Conservation (phyloP, 2,797 vertebrate species). For the Gallinago stenura region DNA sequence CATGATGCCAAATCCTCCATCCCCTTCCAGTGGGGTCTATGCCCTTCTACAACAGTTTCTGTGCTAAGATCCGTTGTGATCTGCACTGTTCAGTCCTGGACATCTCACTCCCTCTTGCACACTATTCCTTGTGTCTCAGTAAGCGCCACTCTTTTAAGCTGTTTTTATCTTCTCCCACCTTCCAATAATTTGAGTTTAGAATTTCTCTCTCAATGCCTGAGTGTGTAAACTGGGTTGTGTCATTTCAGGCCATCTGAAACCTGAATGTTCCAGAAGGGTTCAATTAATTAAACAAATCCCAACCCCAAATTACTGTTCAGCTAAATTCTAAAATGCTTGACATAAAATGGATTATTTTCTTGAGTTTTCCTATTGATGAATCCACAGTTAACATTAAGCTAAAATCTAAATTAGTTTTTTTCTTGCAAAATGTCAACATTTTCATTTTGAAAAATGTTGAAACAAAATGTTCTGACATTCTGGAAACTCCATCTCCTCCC, state of each 20-base stretch:
- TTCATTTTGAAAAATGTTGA: slow-evolving; percentile 53
- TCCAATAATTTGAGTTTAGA: not conserved
- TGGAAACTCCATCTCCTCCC: slow-evolving; percentile 30
- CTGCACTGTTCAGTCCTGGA: not conserved
- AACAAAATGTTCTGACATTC: slow-evolving; percentile 66
- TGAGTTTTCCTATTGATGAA: not conserved
- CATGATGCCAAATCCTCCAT: not conserved
- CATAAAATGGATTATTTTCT: slow-evolving; percentile 12
- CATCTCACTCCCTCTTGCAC: not conserved
- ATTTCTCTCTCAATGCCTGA: not conserved
- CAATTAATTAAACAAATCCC: slow-evolving; percentile 22
- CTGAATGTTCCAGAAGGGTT: not conserved
- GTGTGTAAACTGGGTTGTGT: not conserved
- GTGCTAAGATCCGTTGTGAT: not conserved
- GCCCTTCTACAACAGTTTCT: not conserved
- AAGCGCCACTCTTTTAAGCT: not conserved
- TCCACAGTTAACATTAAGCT: not conserved
- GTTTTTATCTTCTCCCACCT: not conserved
- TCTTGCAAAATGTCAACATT: slow-evolving; percentile 52
- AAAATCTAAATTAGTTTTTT: not conserved
- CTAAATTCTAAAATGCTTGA: not conserved
- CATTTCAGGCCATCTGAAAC: slow-evolving; percentile 4
- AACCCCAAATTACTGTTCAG: not conserved
- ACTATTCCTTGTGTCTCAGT: not conserved
- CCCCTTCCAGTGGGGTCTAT: not conserved